These are phyloP conservation scores for Psephotus haematonotus DNA, from an alignment of 2,113 vertebrate species.

Conservation along the genomic window DNA sequence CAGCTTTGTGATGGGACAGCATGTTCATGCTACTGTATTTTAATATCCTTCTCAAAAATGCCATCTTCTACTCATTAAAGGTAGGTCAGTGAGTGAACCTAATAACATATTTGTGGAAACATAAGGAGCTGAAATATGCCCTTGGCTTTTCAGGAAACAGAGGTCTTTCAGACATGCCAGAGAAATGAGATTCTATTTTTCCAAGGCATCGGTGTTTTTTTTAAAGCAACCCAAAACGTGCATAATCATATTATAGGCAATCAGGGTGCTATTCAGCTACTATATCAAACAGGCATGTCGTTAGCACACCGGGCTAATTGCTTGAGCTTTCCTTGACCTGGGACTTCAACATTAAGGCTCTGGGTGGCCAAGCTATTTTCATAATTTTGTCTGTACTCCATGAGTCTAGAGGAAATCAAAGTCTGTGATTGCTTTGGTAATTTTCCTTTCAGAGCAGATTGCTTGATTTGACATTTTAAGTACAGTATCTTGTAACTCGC, in stretches of 20 bases:
- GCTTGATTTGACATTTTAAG: conserved; percentile 48
- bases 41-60: background rate
- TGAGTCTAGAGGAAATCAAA: conserved; percentile 26
- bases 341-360: conserved; percentile 6
- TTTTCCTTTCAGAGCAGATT: conserved; percentile 68
- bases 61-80: conserved; percentile 49
- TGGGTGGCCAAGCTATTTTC: conserved; percentile 67
- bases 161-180: conserved; percentile 11
- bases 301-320: conserved; percentile 62
- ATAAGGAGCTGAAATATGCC: conserved; percentile 8
- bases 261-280: conserved; percentile 37
- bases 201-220: conserved; percentile 11
- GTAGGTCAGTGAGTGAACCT: conserved; percentile 14
- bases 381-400: conserved; percentile 25
- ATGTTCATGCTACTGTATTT: background rate
- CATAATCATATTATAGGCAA: conserved; percentile 37
- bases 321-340: conserved; percentile 60
- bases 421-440: conserved; percentile 55
- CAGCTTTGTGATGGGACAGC: background rate
- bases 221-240: background rate
- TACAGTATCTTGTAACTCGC: conserved; percentile 51
- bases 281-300: conserved; percentile 52
- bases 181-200: conserved; percentile 52
- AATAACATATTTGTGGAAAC: conserved; percentile 5
- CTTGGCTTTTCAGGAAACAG: conserved; percentile 30